Percentiles rank a stretch among this genome's conserved stretches.
These are phyloP conservation scores for Pollenia griseotomentosa DNA, from an alignment of 2,888 invertebrate species.

Conservation along the genomic window DNA sequence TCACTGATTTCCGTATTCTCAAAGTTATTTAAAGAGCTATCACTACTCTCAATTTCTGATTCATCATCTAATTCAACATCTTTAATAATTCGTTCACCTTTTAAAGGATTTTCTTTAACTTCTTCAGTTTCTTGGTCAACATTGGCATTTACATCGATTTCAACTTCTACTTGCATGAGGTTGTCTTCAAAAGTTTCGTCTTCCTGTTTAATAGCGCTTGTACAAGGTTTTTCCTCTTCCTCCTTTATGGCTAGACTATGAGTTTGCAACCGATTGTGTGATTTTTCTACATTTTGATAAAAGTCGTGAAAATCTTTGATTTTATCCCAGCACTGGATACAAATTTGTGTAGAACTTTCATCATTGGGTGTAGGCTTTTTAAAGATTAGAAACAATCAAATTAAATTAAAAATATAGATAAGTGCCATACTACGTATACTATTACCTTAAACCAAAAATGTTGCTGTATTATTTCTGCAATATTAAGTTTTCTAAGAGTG, in stretches of 20 bases:
- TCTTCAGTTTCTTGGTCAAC: constrained; percentile 71
- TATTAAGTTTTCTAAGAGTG: constrained; percentile 76
- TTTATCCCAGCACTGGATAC: constrained; percentile 81
- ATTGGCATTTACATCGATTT: constrained; percentile 76
- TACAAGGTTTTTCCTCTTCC: constrained; percentile 25
- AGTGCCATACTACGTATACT: constrained; percentile 1
- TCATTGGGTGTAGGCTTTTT: constrained; percentile 77
- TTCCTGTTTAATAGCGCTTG: constrained; percentile 39
- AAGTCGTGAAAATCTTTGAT: constrained; percentile 82
- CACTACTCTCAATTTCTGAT: constrained; percentile 13
- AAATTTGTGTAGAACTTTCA: constrained; percentile 80
- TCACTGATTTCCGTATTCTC: constrained; percentile 20
- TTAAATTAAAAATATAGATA: not conserved
- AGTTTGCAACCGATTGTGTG: constrained; percentile 75
- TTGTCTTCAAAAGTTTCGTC: constrained; percentile 30
- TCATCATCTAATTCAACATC: constrained; percentile 22
- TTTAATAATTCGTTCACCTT: constrained; percentile 23
- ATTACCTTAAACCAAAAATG: constrained; percentile 83
- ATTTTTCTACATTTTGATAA: constrained; percentile 80
- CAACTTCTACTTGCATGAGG: constrained; percentile 64
- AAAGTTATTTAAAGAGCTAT: constrained; percentile 25
- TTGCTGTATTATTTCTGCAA: constrained; percentile 79
- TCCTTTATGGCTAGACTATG: constrained; percentile 70
- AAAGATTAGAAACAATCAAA: not conserved
- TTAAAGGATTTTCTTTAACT: constrained; percentile 50